A percentile compares a stretch with the other conserved stretches of the same genome.
These are phyloP conservation scores for Drosophila tanythrix DNA, from an alignment of 2,888 invertebrate species.

Conservation along the genomic window DNA sequence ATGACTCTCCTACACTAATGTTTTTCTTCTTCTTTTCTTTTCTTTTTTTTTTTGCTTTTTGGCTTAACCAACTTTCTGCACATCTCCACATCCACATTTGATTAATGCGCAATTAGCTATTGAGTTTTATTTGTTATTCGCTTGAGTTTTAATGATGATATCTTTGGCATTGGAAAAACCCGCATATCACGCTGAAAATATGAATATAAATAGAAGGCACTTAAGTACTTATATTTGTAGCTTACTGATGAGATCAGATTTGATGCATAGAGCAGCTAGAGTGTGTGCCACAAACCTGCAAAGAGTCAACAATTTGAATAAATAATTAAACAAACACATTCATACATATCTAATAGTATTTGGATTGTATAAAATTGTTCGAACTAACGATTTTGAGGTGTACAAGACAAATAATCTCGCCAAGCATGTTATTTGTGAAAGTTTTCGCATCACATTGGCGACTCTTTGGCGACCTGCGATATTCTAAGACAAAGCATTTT, in stretches of 20 bases:
- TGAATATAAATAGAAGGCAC: conserved; percentile 40
- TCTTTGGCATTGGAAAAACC: conserved; percentile 18
- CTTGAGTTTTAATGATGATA: conserved; percentile 7
- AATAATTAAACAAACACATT: background rate
- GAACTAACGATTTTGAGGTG: background rate
- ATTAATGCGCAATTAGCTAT: conserved; percentile 57
- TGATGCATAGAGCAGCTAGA: conserved; percentile 17
- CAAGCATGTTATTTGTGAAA: conserved; percentile 39
- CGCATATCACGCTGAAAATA: conserved; percentile 38
- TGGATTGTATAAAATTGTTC: background rate
- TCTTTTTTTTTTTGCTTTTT: conserved; percentile 13
- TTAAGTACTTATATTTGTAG: conserved; percentile 20
- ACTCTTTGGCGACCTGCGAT: conserved; percentile 23
- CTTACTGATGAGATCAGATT: conserved; percentile 47
- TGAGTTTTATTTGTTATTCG: conserved; percentile 33
- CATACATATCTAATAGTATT: background rate
- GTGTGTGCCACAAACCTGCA: conserved; percentile 25
- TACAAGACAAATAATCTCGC: background rate
- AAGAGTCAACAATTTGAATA: background rate
- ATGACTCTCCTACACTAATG: conserved; percentile 39
- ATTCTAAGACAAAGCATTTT: conserved; percentile 56
- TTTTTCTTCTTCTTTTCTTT: background rate
- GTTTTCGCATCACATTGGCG: conserved; percentile 27
- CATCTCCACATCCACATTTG: conserved; percentile 32
- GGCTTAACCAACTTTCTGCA: conserved; percentile 39